Base-by-base conservation (phyloP, 2,113 vertebrate genomes). In the Hassar affinis region DNA sequence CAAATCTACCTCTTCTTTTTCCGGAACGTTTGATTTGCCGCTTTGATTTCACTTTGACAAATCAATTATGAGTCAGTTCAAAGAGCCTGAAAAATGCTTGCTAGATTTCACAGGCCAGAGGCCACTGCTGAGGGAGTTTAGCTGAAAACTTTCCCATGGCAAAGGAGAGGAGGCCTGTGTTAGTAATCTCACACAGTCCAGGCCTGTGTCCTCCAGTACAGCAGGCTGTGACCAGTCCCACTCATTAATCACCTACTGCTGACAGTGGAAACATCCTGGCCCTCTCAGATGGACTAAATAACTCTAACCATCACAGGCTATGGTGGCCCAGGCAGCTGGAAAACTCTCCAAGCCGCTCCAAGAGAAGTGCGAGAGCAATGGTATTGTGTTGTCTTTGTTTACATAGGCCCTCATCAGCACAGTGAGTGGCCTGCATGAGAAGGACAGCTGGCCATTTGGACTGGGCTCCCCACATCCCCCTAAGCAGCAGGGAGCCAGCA, bases 391-490 rank as follows among this genome's bases (percentile, higher is more conserved):
- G 82, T 78, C 88, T 86, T 91, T 91, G 92, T 94, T 94, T 92
- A 94, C 91, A 91, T 90, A 88, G 88, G 66, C 84, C 87, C 87
- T 92, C 93, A 93, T 94, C 93, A 91, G 91, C 93, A 92, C 92
- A 90, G 91, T 79, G 88, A 72, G 88, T 85, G 91, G 93, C 92
- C 92, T 93, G 81, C 88, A 69, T 88, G 87, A 86, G 92, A 27
- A 84, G 89, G 94, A 92, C 88, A 18, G 91, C 90, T 89, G 91
- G 92, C 94, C 95, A 96, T 95, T 95, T 91, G 93, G 93, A 94
- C 94, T 93, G 77, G 90, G 91, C 91, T 94, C 90, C 91, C 90
- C 90, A 91, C 91, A 91, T 91, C 91, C 89, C 87, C 69, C 51
- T 85, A 75, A 94, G 92, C 96, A 95, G 95, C 95, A 84, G 95